phyloP scores from a whole-genome alignment of 2,888 invertebrate species.

The Drosophila borborema region DNA sequence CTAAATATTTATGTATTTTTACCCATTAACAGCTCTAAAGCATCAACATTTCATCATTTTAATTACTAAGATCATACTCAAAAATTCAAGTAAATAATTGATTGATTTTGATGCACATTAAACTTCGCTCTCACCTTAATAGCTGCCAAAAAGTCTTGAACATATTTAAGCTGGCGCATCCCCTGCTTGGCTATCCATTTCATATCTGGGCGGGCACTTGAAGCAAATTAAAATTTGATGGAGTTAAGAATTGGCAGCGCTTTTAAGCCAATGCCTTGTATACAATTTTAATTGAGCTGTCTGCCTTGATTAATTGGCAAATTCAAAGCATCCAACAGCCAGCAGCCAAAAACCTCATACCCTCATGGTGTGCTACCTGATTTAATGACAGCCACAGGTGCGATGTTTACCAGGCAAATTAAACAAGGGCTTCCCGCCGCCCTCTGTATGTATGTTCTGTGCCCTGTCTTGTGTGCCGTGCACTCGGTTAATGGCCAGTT shows the following conservation, averaged over 20 bases:
- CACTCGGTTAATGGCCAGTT: slow-evolving; percentile 57
- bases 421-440: slow-evolving; percentile 27
- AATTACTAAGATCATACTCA: neutral
- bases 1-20: neutral
- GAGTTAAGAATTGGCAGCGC: slow-evolving; percentile 38
- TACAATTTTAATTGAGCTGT: slow-evolving; percentile 73
- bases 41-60: neutral
- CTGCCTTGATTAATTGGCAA: slow-evolving; percentile 72
- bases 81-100: slow-evolving; percentile 3
- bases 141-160: neutral
- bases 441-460: neutral
- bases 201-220: slow-evolving; percentile 31
- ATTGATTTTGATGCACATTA: neutral
- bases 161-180: neutral
- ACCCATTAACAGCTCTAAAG: neutral
- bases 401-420: slow-evolving; percentile 50
- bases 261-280: slow-evolving; percentile 38
- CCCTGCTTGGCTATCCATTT: slow-evolving; percentile 3
- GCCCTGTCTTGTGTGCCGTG: neutral
- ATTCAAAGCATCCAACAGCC: slow-evolving; percentile 44
- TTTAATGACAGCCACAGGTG: slow-evolving; percentile 73
- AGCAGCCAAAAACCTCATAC: neutral
- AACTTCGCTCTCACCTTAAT: slow-evolving; percentile 1
- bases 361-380: slow-evolving; percentile 3
- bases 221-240: slow-evolving; percentile 56